Conservation (phyloP, 2,888 invertebrate species). For the Aspidapion aeneum region DNA sequence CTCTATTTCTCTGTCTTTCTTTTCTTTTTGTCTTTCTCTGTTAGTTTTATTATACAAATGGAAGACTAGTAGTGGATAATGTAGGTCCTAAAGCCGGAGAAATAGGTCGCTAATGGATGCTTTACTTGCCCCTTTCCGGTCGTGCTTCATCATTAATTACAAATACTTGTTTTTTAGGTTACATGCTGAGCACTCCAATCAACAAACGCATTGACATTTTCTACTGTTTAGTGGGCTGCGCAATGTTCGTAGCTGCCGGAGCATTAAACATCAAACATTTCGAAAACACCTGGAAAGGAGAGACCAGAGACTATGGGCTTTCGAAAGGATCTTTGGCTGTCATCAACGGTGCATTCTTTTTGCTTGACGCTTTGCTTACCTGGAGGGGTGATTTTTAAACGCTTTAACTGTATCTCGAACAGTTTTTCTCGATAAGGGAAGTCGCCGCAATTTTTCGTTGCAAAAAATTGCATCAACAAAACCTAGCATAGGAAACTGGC, state of each 20-base stretch:
- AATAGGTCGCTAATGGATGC: too few relatives aligned
- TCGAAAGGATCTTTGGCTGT: slow-evolving; percentile 75
- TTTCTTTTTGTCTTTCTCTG: too few relatives aligned
- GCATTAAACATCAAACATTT: slow-evolving; percentile 66
- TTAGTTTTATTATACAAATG: too few relatives aligned
- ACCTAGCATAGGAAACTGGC: too few relatives aligned
- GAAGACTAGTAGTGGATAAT: too few relatives aligned
- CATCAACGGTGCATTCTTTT: slow-evolving; percentile 69
- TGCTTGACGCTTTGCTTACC: slow-evolving; percentile 72
- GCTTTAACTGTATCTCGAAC: background rate
- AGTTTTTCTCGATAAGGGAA: too few relatives aligned
- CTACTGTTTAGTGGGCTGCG: slow-evolving; percentile 70
- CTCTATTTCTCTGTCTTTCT: too few relatives aligned
- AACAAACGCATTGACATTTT: slow-evolving; percentile 76
- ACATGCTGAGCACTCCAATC: slow-evolving; percentile 68
- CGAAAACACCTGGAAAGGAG: slow-evolving; percentile 48
- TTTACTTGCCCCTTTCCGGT: too few relatives aligned
- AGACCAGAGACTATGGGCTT: slow-evolving; percentile 58
- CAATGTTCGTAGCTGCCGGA: slow-evolving; percentile 69
- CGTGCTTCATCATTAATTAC: too few relatives aligned
- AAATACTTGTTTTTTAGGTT: slow-evolving; percentile 62
- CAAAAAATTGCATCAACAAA: too few relatives aligned
- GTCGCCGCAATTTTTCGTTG: too few relatives aligned
- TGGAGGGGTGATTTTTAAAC: slow-evolving; percentile 35
- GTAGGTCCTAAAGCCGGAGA: too few relatives aligned